These are phyloP conservation scores for Aegotheles bennettii DNA, from an alignment of 2,113 vertebrate genomes.

Conservation along the genomic window DNA sequence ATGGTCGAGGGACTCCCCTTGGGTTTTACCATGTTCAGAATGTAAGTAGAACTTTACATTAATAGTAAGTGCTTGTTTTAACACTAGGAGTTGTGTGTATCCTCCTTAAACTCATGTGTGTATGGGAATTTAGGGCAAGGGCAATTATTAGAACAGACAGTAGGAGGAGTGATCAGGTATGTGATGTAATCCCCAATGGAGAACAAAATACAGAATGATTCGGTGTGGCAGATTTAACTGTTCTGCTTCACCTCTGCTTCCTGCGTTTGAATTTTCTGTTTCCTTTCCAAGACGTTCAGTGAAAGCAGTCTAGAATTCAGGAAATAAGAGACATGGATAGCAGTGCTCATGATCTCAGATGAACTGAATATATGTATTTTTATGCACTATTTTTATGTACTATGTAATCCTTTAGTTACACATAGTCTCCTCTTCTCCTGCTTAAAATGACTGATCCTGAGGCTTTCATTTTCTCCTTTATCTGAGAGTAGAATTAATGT, in stretches of 20 bases:
- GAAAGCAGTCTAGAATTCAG: not conserved
- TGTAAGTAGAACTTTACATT: slow-evolving; percentile 72
- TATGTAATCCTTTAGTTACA: not conserved
- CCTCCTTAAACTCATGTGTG: not conserved
- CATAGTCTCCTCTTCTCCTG: not conserved
- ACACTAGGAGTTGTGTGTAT: not conserved
- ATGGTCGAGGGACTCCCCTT: slow-evolving; percentile 88
- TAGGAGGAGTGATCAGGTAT: not conserved
- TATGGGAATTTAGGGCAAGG: not conserved
- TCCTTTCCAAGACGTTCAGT: not conserved
- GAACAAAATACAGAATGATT: not conserved
- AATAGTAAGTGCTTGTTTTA: not conserved
- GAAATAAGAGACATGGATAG: not conserved
- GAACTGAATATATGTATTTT: not conserved
- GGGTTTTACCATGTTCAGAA: slow-evolving; percentile 98
- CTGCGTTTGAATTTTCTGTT: not conserved
- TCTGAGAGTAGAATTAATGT: not conserved
- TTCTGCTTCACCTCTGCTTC: not conserved
- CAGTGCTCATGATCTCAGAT: not conserved
- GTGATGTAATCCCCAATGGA: not conserved
- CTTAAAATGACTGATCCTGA: not conserved
- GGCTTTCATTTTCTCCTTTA: not conserved
- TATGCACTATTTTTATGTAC: not conserved
- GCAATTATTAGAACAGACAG: not conserved
- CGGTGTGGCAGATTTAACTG: not conserved